Base-by-base conservation (phyloP, 2,797 vertebrate species). In the Megalops cyprinoides region DNA sequence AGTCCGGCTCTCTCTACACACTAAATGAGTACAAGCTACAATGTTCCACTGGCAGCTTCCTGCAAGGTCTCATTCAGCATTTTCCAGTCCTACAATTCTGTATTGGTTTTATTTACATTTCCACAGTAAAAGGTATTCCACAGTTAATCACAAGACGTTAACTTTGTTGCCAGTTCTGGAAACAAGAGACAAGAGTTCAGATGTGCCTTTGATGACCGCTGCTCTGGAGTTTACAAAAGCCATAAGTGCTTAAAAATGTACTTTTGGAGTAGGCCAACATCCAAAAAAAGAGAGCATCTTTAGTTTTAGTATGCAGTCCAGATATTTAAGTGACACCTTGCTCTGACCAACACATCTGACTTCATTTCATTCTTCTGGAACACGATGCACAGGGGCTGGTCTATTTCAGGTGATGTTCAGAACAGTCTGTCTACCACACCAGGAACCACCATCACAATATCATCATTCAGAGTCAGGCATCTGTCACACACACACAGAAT, bases 251-350 rank as follows among this genome's bases (percentile, higher is more conserved):
- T 73, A 67, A 77, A 79, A 85, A 87, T 84, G 76, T 83, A 85
- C 87, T 86, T 71, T 73, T 62, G 14, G 48, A 86, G 82, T 46
- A 84, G 55, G 23, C 71, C 28, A 69, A 28, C 53, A 0, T 6
- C 87, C 89, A 87, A 92, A 91, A 92, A 92, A 91, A 93, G 88
- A 82, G 14, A 0, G 0, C 1, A 0, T 75, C 79, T n/a, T 86
- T 83, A 79, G 67, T 90, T 91, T 87, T 88, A 87, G 85, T 86
- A 75, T 76, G 84, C 82, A 78, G 82, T 53, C 48, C 84, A 89
- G 82, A 93, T 84, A 92, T 92, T 93, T 84, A 46, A 37, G 62
- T 18, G 69, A 84, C 44, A 55, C 74, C 79, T 85, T 69, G 79
- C 73, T 46, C 81, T 84, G 51, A 84, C 79, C 60, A 79, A 79